Base-by-base conservation (phyloP, 2,888 invertebrate species). In the Xestia c-nigrum region DNA sequence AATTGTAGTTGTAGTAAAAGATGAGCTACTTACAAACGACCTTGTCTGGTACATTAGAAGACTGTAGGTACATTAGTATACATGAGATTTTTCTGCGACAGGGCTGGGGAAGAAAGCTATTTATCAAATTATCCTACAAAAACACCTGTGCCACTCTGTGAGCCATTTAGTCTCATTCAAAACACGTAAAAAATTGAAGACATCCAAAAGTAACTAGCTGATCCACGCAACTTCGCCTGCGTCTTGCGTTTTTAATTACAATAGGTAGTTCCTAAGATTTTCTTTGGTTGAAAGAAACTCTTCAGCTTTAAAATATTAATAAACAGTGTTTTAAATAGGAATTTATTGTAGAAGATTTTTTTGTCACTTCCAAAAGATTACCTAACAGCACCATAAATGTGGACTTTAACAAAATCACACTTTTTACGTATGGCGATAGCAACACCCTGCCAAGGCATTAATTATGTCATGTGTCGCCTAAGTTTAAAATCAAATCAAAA, bases 401-500 rank as follows among this genome's bases (percentile, higher is more conserved):
- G 19, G 19, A 50, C 9, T 10, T 52, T 52, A 9, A 1, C 9
- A 0, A 55, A 55, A 55, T 5, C 10, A 21, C 12, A 24, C 5
- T 24, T 24, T 24, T 57, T 5, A 57, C 5, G 1, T 12, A 21
- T 12, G n/a, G 31, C 21, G 47, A 31, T 47, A 66, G 12, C 5
- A 19, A 55, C n/a, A 38, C 16, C 14, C 40, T 47, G 5, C 52
- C 5, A 10, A 64, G 12, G 46, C 24, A n/a, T n/a, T n/a, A n/a
- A 12, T 24, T 14, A 16, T 12, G 21, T 46, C 5, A 16, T 12
- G 21, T 59, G 0, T 59, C 19, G 43, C 21, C 24, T 9, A 40
- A 70, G 46, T 43, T 43, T 47, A 14, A 52, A 72, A 43, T 46
- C 52, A n/a, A 78, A 78, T 80, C 38, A 24, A 24, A 66, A 66